Conservation (phyloP, 1,140 invertebrate species). For the Calliphora vicina region DNA sequence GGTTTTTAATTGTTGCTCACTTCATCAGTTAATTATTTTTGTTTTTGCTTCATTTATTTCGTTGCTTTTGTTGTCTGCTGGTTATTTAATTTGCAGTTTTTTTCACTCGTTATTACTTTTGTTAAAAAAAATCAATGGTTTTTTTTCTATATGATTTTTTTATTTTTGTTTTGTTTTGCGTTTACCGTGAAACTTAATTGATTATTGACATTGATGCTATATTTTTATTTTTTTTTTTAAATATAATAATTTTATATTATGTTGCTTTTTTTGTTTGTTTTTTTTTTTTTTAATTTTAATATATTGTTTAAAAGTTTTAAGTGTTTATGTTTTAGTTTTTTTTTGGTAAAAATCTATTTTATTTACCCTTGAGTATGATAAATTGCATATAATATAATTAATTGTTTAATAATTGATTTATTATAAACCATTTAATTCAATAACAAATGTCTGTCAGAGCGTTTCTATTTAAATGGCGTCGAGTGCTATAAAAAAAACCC, state of each 20-base stretch:
- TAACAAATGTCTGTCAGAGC: too few species aligned
- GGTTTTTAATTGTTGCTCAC: not conserved
- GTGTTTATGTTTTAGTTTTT: not conserved
- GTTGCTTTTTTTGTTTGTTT: not conserved
- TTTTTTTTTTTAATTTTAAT: not conserved
- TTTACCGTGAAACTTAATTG: not conserved
- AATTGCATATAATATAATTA: constrained; percentile 1
- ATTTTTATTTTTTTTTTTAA: not conserved
- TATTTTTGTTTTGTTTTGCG: not conserved
- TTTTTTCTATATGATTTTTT: not conserved
- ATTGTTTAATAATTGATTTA: not conserved
- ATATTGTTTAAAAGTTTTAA: not conserved
- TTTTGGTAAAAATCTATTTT: not conserved
- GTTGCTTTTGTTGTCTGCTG: not conserved
- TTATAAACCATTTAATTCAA: not conserved
- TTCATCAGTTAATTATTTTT: not conserved
- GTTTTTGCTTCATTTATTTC: not conserved
- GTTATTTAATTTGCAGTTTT: not conserved
- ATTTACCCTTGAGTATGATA: constrained; percentile 13
- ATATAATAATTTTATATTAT: too few species aligned
- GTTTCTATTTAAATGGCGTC: too few species aligned
- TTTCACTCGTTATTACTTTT: not conserved
- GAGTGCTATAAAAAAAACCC: too few species aligned
- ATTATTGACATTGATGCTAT: constrained; percentile 10
- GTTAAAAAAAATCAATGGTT: not conserved